A percentile compares a stretch with the other conserved stretches of the same genome.
Evolutionary conservation across 2,888 invertebrate genomes (phyloP).

Genomic region (Corbicula japonica): DNA sequence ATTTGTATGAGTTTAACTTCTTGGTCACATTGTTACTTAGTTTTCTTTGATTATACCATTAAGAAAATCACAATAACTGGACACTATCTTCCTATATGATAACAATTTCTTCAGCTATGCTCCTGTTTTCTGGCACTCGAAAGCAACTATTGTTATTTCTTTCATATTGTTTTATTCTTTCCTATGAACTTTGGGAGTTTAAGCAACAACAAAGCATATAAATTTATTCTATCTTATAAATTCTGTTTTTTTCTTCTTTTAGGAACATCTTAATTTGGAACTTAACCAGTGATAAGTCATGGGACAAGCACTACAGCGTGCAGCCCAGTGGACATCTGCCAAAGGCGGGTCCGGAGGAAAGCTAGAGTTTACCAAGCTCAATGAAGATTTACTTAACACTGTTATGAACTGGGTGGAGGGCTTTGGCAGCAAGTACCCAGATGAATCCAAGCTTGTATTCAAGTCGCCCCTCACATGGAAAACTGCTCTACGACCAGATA

Average conservation of each 20-base stretch:
- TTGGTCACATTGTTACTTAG: no score
- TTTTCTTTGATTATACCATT: no score
- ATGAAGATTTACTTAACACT: constrained; percentile 84
- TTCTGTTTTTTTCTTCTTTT: neutral
- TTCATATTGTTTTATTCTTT: no score
- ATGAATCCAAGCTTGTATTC: constrained; percentile 82
- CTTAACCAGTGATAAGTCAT: constrained; percentile 66
- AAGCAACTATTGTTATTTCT: no score
- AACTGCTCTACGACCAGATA: constrained; percentile 76
- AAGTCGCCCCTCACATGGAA: constrained; percentile 84
- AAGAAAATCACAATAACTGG: no score
- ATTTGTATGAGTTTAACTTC: no score
- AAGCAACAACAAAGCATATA: neutral
- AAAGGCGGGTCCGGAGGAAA: constrained; percentile 83
- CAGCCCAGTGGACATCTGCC: constrained; percentile 85
- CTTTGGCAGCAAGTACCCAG: constrained; percentile 78
- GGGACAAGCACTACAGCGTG: constrained; percentile 85
- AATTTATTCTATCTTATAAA: neutral
- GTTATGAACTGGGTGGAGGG: constrained; percentile 83
- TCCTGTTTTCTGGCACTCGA: no score
- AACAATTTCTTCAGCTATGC: no score
- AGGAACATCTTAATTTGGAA: neutral
- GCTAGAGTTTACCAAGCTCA: constrained; percentile 84
- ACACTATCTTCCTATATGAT: no score
- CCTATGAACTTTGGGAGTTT: neutral